A percentile compares a stretch with the other conserved stretches of the same genome.
Evolutionary conservation across 2,888 invertebrate genomes (phyloP).

Genomic region (Watsonalla binaria): DNA sequence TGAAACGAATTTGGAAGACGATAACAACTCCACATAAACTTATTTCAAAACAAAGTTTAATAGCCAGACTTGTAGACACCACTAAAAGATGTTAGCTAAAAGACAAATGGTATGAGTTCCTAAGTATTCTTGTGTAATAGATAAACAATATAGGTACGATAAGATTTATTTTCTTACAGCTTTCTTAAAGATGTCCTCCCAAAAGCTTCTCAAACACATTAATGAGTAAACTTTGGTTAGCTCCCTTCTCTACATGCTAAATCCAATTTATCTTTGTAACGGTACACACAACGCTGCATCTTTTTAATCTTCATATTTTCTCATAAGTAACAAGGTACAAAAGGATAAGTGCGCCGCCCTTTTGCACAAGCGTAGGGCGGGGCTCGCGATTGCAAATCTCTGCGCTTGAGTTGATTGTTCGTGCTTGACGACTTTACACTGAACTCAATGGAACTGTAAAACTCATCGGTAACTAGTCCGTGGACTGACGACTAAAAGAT

Average conservation of each 20-base stretch:
- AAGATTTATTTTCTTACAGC: too few species aligned
- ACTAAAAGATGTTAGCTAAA: too few species aligned
- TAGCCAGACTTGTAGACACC: too few species aligned
- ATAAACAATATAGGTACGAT: too few species aligned
- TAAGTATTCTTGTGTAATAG: too few species aligned
- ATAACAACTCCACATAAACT: background rate
- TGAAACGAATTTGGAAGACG: background rate
- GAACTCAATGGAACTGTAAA: constrained; percentile 21
- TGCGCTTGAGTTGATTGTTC: constrained; percentile 11
- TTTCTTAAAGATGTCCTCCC: too few species aligned
- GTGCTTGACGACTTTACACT: constrained; percentile 15
- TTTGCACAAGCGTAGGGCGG: constrained; percentile 3
- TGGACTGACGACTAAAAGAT: background rate
- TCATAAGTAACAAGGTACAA: constrained; percentile 1
- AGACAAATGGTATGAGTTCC: too few species aligned
- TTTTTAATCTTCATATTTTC: background rate
- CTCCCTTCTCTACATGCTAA: too few species aligned
- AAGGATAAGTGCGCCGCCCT: constrained; percentile 4
- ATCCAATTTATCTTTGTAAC: background rate
- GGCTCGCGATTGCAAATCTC: constrained; percentile 4
- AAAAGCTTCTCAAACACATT: too few species aligned
- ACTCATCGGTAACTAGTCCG: constrained; percentile 11
- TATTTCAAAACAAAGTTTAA: background rate
- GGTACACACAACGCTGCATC: background rate
- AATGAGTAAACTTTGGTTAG: too few species aligned